Percentiles rank a stretch among this genome's conserved stretches.
Conservation (phyloP, 2,113 vertebrate genomes). For the Ardeotis arabs region DNA sequence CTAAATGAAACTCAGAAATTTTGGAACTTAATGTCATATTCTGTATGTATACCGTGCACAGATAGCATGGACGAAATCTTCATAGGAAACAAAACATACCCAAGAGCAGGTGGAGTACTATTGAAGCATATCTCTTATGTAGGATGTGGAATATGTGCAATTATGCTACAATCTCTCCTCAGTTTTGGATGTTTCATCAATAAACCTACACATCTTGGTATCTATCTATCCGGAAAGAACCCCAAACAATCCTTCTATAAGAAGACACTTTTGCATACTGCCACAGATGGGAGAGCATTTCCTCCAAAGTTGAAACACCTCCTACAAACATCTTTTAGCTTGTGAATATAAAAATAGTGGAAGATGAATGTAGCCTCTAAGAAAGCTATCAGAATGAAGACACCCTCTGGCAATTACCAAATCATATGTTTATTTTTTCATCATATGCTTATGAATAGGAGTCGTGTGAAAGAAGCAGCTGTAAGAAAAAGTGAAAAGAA, state of each 20-base stretch:
- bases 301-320: background rate
- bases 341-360: background rate
- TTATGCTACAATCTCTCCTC: background rate
- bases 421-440: background rate
- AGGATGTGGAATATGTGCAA: background rate
- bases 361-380: constrained; percentile 1
- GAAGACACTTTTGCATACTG: background rate
- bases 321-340: background rate
- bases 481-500: background rate
- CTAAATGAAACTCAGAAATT: background rate
- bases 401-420: background rate
- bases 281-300: background rate
- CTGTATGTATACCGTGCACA: background rate
- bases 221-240: background rate
- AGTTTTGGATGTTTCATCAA: background rate
- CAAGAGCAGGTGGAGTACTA: background rate
- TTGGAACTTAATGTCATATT: background rate
- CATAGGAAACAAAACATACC: background rate
- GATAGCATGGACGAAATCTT: background rate
- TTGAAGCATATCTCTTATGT: background rate
- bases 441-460: background rate
- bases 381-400: constrained; percentile 10
- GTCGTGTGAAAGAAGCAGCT: background rate
- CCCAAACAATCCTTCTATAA: background rate
- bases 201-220: background rate